A percentile compares a stretch with the other conserved stretches of the same genome.
phyloP scores from a whole-genome alignment of 2,113 vertebrate species.

The Bos taurus region DNA sequence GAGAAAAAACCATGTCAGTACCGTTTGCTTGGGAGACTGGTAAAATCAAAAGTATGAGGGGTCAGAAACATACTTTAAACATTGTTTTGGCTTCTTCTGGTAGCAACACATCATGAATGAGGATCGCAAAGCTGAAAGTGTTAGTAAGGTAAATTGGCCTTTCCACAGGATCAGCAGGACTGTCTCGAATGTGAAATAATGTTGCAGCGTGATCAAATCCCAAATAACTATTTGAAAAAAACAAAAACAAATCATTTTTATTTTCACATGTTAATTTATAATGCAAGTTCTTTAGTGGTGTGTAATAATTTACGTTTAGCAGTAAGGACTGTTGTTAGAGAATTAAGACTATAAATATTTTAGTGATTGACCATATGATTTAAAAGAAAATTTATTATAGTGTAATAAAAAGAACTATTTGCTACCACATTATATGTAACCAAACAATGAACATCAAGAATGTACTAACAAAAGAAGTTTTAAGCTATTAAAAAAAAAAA shows the following conservation, averaged over 20 bases:
- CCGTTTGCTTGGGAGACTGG: background rate
- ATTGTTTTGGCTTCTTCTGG: slow-evolving; percentile 93
- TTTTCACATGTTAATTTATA: slow-evolving; percentile 39
- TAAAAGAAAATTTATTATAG: slow-evolving; percentile 30
- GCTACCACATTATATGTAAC: background rate
- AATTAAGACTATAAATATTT: slow-evolving; percentile 12
- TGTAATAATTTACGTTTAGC: background rate
- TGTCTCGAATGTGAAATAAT: slow-evolving; percentile 96
- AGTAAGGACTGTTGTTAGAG: background rate
- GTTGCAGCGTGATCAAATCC: slow-evolving; percentile 97
- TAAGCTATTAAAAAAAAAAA: background rate
- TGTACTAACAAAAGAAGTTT: background rate
- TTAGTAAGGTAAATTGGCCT: slow-evolving; percentile 94
- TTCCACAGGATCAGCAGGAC: slow-evolving; percentile 92
- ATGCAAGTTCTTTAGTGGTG: background rate
- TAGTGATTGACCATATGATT: background rate
- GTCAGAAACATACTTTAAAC: slow-evolving; percentile 87
- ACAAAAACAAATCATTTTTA: slow-evolving; percentile 37
- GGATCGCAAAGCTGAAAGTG: slow-evolving; percentile 92
- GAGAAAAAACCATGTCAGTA: slow-evolving; percentile 29
- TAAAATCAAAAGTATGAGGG: background rate
- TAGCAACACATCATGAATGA: slow-evolving; percentile 93
- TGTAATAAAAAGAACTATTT: background rate
- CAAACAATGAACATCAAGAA: background rate
- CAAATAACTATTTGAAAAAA: slow-evolving; percentile 84